Conservation (phyloP, 2,113 vertebrate species). For the Cynopterus brachyotis region DNA sequence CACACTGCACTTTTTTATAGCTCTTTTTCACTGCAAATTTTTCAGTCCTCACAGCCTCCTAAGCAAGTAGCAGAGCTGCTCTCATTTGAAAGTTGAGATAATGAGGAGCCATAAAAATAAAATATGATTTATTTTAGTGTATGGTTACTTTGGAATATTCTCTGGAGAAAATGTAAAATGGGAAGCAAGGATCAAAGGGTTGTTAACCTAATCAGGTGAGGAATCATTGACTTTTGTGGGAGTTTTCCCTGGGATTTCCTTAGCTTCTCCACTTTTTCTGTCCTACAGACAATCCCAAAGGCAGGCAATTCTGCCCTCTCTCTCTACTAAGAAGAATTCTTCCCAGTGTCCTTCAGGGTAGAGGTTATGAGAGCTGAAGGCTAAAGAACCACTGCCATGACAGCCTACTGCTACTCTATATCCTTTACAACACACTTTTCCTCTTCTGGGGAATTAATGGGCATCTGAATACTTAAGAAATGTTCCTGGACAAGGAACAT, state of each 20-base stretch:
- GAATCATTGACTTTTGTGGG: neutral
- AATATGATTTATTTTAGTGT: neutral
- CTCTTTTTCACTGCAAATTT: neutral
- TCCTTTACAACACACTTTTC: neutral
- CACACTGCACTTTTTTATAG: fast-evolving
- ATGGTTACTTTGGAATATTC: neutral
- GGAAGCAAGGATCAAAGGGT: neutral
- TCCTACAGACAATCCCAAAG: neutral
- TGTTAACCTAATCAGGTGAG: neutral
- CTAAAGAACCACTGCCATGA: neutral
- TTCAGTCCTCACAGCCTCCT: neutral
- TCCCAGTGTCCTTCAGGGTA: neutral
- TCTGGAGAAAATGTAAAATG: neutral
- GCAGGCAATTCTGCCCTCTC: neutral
- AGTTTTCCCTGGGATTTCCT: neutral
- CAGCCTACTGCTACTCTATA: neutral
- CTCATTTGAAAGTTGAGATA: neutral
- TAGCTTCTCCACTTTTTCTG: neutral
- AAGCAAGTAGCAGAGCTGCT: neutral
- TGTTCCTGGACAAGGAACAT: neutral
- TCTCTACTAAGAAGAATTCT: neutral
- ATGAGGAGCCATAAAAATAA: neutral
- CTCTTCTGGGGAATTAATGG: neutral
- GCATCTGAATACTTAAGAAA: neutral
- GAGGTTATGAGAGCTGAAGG: neutral